Conservation (phyloP, 2,888 invertebrate genomes). For the Luperina nickerlii region DNA sequence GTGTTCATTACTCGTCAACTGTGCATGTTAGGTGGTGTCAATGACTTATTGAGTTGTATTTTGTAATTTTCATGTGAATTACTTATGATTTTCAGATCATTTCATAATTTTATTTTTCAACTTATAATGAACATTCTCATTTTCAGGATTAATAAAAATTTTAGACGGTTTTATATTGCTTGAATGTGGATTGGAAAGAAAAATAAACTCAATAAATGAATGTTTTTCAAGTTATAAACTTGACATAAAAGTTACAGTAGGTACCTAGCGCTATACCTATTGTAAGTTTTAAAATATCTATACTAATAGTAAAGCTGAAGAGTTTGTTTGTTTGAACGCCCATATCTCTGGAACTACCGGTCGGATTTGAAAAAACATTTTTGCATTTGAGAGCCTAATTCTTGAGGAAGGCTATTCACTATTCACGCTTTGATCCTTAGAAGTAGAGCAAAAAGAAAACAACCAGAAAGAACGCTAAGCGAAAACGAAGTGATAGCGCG, state of each 20-base stretch:
- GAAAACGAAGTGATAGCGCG: too few species aligned
- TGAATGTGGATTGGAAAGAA: background rate
- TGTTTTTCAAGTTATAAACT: background rate
- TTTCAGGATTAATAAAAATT: background rate
- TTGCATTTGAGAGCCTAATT: too few species aligned
- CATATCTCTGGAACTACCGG: too few species aligned
- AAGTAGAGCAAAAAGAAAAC: too few species aligned
- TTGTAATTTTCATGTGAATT: background rate
- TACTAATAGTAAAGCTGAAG: too few species aligned
- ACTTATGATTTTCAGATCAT: background rate
- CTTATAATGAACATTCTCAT: background rate
- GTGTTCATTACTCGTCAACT: slow-evolving; percentile 1
- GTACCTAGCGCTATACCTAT: too few species aligned
- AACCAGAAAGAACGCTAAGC: too few species aligned
- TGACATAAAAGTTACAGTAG: background rate
- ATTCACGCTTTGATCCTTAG: too few species aligned
- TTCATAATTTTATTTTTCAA: background rate
- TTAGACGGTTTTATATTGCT: background rate
- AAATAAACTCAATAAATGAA: background rate
- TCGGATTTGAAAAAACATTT: too few species aligned
- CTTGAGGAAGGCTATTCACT: too few species aligned
- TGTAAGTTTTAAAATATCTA: background rate
- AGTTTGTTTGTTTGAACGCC: too few species aligned
- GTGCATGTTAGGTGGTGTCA: background rate
- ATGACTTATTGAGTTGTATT: background rate